Base-by-base conservation (phyloP, 2,888 invertebrate species). In the Pachycephus smyrnensis region DNA sequence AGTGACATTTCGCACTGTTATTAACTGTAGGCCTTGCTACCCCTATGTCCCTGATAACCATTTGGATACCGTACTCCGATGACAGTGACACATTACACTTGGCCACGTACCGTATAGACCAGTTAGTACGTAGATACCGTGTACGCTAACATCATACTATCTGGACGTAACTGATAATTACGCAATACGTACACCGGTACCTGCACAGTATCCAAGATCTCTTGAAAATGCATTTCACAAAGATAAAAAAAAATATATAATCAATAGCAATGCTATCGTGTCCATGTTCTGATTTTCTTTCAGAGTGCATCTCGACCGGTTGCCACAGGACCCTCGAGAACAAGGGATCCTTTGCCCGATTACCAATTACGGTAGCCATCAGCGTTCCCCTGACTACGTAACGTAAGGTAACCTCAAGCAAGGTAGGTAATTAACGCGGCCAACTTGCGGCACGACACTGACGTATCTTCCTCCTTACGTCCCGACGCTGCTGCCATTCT, bases 61-160 rank as follows among this genome's bases (percentile, higher is more conserved):
- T 89, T 89, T 83, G 86, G 85, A 85, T 87, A 86, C 83, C 82
- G 82, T 85, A 82, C 84, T 81, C 83, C 86, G 89, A 89, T 89
- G 90, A 89, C 90, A 90, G 88, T 90, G 90, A 91, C 89, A 86
- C 89, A 90, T 90, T 87, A 87, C 88, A 81, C 83, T 84, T 71
- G 83, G 86, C 83, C 83, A 79, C 83, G 81, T 82, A 83, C 83
- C 81, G 80, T 82, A 79, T 83, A 83, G 86, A 80, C 80, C 82
- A 82, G 80, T 32, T 73, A 76, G 77, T 79, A 81, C 82, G 83
- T 73, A 74, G 80, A 55, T 23, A 23, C 55, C 55, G 23, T 23
- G 15, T 23, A 23, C 55, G 23, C 23, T 23, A 55, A 2, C 85
- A 80, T 85, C 86, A 82, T 86, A 87, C 84, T 87, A 87, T 88